Evolutionary conservation across 2,888 invertebrate genomes (phyloP).

Genomic region (Craniophora ligustri): DNA sequence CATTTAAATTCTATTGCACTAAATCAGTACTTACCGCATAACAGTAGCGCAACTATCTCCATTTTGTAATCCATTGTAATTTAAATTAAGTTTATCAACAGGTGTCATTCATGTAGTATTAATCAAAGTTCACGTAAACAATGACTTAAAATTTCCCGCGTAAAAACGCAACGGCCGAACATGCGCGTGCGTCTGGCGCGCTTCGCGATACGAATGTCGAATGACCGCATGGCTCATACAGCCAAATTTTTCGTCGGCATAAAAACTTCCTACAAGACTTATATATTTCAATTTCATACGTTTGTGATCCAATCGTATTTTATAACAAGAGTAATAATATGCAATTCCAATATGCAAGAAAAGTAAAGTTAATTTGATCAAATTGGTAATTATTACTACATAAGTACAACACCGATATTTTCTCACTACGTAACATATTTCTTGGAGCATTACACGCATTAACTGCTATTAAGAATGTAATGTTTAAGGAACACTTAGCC

Average conservation of each 20-base stretch:
- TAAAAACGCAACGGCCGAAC: conserved; percentile 57
- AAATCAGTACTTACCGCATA: conserved; percentile 75
- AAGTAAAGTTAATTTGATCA: background rate
- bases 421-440: conserved; percentile 3
- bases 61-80: conserved; percentile 65
- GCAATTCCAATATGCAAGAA: background rate
- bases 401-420: too few relatives aligned
- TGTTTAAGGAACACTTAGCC: conserved; percentile 9
- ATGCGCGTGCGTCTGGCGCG: conserved; percentile 79
- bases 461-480: background rate
- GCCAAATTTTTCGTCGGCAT: conserved; percentile 55
- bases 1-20: conserved; percentile 5
- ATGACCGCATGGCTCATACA: conserved; percentile 50
- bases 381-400: too few relatives aligned
- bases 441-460: conserved; percentile 1
- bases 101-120: conserved; percentile 50
- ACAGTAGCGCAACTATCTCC: conserved; percentile 73
- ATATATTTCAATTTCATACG: conserved; percentile 19
- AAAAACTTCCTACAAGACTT: conserved; percentile 34
- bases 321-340: background rate
- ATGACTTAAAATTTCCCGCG: conserved; percentile 63
- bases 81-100: conserved; percentile 44
- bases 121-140: conserved; percentile 63
- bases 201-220: conserved; percentile 76
- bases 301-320: background rate